Evolutionary conservation across 2,888 invertebrate species (phyloP).

Genomic region (Tinea semifulvella): DNA sequence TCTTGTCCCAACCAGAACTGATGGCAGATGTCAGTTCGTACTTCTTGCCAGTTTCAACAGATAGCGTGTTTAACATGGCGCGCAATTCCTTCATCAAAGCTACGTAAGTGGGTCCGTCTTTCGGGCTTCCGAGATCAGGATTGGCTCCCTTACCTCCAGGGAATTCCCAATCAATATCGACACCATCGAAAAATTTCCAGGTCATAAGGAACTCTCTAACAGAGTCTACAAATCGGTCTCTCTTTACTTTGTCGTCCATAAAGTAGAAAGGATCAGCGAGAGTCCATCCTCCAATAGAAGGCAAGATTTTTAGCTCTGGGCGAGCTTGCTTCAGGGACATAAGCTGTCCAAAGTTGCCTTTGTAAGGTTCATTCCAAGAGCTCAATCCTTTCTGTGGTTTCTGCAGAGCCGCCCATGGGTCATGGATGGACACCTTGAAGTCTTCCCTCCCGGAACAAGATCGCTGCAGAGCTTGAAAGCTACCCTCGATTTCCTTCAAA

Average conservation of each 20-base stretch:
- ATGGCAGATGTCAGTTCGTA: conserved; percentile 61
- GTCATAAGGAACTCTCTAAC: conserved; percentile 56
- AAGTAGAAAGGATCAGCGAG: conserved; percentile 60
- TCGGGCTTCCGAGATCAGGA: conserved; percentile 49
- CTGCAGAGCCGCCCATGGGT: conserved; percentile 59
- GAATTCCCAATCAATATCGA: conserved; percentile 62
- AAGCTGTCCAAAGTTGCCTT: conserved; percentile 57
- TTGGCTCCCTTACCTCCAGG: conserved; percentile 61
- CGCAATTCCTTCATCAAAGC: conserved; percentile 52
- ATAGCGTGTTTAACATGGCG: conserved; percentile 49
- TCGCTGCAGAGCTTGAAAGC: conserved; percentile 56
- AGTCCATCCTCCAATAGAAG: conserved; percentile 59
- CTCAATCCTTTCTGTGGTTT: conserved; percentile 56
- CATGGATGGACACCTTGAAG: conserved; percentile 58
- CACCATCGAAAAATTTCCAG: conserved; percentile 62
- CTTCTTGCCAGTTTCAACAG: conserved; percentile 47
- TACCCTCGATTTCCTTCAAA: conserved; percentile 59
- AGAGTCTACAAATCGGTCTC: conserved; percentile 49
- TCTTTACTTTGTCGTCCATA: conserved; percentile 47
- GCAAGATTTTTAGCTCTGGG: conserved; percentile 54
- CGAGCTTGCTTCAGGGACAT: conserved; percentile 57
- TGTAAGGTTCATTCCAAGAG: conserved; percentile 61
- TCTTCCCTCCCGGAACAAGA: conserved; percentile 59
- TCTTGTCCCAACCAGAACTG: conserved; percentile 60
- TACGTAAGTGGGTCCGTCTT: conserved; percentile 51